Evolutionary conservation across 2,797 vertebrate species (phyloP).

Genomic region (Brotogeris chrysoptera): DNA sequence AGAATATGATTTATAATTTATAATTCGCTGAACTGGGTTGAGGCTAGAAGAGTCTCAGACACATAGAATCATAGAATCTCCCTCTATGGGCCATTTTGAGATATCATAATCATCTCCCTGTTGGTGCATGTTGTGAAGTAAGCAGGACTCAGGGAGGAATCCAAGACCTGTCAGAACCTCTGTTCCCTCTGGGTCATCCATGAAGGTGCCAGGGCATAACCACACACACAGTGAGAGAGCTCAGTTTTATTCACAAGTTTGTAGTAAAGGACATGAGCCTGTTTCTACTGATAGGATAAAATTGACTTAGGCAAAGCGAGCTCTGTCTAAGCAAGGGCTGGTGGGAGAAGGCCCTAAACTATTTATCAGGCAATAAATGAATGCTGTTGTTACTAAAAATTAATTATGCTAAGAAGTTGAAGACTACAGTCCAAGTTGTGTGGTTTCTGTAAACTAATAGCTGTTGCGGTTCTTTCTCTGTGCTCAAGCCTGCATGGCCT

Average conservation of each 20-base stretch:
- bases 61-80: background rate
- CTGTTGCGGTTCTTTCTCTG: background rate
- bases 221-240: background rate
- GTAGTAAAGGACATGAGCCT: background rate
- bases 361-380: background rate
- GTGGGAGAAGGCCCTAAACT: background rate
- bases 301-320: background rate
- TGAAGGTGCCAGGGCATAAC: background rate
- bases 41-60: background rate
- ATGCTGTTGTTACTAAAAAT: conserved; percentile 56
- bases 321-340: background rate
- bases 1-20: background rate
- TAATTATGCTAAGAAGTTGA: conserved; percentile 51
- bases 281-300: background rate
- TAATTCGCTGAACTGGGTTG: background rate
- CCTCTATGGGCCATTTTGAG: background rate
- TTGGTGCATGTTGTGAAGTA: background rate
- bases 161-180: background rate
- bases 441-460: conserved; percentile 31
- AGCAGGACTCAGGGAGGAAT: background rate
- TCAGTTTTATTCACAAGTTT: background rate
- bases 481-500: background rate
- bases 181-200: background rate
- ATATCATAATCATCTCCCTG: background rate
- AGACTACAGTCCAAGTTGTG: conserved; percentile 6